These are phyloP conservation scores for Manduca sexta DNA, from an alignment of 1,140 invertebrate species.

Conservation along the genomic window DNA sequence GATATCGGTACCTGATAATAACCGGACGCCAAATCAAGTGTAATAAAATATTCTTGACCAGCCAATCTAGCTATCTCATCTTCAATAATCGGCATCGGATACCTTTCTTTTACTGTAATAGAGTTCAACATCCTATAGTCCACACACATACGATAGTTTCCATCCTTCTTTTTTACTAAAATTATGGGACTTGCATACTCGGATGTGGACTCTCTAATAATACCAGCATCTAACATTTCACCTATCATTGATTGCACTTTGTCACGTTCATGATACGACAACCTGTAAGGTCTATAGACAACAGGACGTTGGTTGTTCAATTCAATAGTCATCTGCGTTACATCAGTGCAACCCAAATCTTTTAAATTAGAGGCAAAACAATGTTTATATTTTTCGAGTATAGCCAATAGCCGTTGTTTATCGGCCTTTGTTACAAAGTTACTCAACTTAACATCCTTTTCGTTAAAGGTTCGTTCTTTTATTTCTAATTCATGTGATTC, in stretches of 20 bases:
- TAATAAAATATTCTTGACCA: constrained; percentile 12
- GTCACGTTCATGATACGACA: background rate
- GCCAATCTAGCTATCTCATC: background rate
- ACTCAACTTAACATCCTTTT: too few species aligned
- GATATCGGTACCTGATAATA: too few species aligned
- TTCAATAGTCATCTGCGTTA: too few species aligned
- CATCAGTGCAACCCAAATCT: background rate
- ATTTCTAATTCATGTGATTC: too few species aligned
- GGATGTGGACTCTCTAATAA: background rate
- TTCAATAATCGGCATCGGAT: constrained; percentile 1
- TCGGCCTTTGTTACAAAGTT: too few species aligned
- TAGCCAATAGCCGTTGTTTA: too few species aligned
- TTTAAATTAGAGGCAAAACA: too few species aligned
- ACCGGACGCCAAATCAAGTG: constrained; percentile 11
- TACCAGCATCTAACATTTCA: background rate
- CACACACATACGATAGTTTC: background rate
- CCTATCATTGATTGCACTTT: background rate
- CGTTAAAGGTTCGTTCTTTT: too few species aligned
- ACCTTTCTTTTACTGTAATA: background rate
- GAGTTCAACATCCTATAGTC: constrained; percentile 1
- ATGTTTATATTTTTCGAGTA: too few species aligned
- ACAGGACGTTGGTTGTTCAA: background rate
- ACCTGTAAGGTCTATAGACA: background rate
- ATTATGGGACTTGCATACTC: constrained; percentile 2
- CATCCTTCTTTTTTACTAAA: background rate